Evolutionary conservation across 2,113 vertebrate species (phyloP).

Genomic region (Rallus limicola): DNA sequence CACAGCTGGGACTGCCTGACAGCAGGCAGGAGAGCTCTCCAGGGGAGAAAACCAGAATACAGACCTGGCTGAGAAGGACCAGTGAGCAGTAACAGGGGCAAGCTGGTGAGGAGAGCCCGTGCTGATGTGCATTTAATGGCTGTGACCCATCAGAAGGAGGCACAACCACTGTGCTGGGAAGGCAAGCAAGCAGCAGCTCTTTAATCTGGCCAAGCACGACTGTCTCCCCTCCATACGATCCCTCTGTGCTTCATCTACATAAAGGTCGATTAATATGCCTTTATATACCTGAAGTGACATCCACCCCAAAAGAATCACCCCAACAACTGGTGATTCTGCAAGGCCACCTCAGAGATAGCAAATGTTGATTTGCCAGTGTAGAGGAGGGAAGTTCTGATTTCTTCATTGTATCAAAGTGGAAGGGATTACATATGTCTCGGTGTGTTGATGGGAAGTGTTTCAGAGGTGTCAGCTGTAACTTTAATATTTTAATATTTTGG

Average conservation of each 20-base stretch:
- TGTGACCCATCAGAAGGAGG: not conserved
- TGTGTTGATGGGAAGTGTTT: not conserved
- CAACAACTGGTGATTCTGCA: not conserved
- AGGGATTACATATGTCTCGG: not conserved
- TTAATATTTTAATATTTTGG: not conserved
- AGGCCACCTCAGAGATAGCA: not conserved
- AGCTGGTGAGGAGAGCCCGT: not conserved
- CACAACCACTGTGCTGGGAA: not conserved
- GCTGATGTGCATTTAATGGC: not conserved
- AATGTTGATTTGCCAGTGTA: not conserved
- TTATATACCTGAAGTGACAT: not conserved
- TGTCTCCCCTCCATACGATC: fast-evolving
- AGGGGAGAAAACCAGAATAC: not conserved
- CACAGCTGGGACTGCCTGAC: not conserved
- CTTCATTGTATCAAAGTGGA: not conserved
- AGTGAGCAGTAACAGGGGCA: not conserved
- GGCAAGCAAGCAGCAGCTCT: not conserved
- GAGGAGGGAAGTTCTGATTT: not conserved
- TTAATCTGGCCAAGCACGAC: not conserved
- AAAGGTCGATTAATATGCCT: not conserved
- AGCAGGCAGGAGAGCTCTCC: not conserved
- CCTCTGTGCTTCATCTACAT: not conserved
- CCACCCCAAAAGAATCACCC: fast-evolving
- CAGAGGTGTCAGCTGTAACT: not conserved
- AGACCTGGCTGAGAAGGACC: not conserved